A percentile compares a stretch with the other conserved stretches of the same genome.
phyloP scores from a whole-genome alignment of 2,888 invertebrate species.

The Protophormia terraenovae region DNA sequence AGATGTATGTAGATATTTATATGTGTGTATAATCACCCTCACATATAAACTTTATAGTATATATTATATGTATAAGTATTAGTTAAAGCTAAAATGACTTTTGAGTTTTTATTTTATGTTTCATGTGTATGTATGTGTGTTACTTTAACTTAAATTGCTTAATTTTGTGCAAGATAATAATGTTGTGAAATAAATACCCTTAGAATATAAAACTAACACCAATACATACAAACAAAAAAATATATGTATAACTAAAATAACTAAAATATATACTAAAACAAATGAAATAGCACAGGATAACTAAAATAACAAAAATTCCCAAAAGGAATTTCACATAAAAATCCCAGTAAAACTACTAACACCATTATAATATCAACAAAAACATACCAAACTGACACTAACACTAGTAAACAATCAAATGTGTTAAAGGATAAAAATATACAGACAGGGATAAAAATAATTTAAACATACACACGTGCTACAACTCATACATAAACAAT shows the following conservation, averaged over 20 bases:
- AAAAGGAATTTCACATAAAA: conserved; percentile 45
- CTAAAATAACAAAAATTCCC: conserved; percentile 29
- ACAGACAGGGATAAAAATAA: background rate
- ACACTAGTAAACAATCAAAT: background rate
- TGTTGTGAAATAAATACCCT: conserved; percentile 54
- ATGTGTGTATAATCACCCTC: background rate
- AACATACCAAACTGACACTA: background rate
- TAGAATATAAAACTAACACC: background rate
- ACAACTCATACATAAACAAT: background rate
- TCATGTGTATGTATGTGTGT: background rate
- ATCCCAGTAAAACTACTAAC: conserved; percentile 18
- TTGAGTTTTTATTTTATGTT: background rate
- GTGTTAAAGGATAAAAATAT: background rate
- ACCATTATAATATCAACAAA: conserved; percentile 14
- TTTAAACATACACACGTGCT: background rate
- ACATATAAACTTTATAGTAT: background rate
- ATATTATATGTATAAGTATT: background rate
- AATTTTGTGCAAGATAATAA: conserved; percentile 66
- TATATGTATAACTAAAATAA: background rate
- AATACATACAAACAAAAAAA: background rate
- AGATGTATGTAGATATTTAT: no score
- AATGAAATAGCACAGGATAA: background rate
- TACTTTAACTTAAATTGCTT: conserved; percentile 63
- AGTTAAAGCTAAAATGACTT: conserved; percentile 26
- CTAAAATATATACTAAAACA: background rate